Percentiles rank a stretch among this genome's conserved stretches.
These are phyloP conservation scores for Drosophila pectinifera DNA, from an alignment of 1,140 invertebrate species.

Conservation along the genomic window DNA sequence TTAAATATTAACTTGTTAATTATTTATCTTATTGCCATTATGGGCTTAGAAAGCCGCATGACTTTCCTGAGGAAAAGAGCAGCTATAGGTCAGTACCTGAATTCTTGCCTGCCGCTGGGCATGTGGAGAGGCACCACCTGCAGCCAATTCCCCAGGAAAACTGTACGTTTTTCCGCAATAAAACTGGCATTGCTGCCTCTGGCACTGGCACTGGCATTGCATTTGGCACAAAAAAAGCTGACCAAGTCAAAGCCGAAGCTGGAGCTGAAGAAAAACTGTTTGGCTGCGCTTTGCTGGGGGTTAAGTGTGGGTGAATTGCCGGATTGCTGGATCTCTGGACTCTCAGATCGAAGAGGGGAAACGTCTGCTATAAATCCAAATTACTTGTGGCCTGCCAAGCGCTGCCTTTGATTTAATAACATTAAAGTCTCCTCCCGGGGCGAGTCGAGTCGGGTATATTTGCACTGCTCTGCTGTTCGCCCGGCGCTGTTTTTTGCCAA, in stretches of 20 bases:
- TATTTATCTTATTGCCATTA: too few relatives aligned
- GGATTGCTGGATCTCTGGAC: constrained; percentile 1
- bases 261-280: constrained; percentile 24
- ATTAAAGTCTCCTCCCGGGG: constrained; percentile 36
- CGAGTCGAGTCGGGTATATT: constrained; percentile 4
- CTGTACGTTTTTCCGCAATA: not conserved
- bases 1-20: too few relatives aligned
- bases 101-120: not conserved
- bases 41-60: too few relatives aligned
- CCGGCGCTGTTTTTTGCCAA: constrained; percentile 18
- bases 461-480: not conserved
- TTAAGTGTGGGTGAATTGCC: constrained; percentile 18
- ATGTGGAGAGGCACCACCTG: not conserved
- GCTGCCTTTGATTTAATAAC: constrained; percentile 61
- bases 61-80: not conserved
- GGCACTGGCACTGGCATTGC: constrained; percentile 3
- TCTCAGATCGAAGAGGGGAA: constrained; percentile 1
- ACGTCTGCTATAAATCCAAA: constrained; percentile 61
- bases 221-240: constrained; percentile 61
- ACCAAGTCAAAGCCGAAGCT: constrained; percentile 42
- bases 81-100: not conserved
- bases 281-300: constrained; percentile 40
- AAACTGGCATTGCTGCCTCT: constrained; percentile 17
- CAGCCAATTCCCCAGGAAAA: not conserved
- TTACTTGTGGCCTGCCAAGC: constrained; percentile 60